Evolutionary conservation across 2,888 invertebrate genomes (phyloP).

Genomic region (Unio pictorum): DNA sequence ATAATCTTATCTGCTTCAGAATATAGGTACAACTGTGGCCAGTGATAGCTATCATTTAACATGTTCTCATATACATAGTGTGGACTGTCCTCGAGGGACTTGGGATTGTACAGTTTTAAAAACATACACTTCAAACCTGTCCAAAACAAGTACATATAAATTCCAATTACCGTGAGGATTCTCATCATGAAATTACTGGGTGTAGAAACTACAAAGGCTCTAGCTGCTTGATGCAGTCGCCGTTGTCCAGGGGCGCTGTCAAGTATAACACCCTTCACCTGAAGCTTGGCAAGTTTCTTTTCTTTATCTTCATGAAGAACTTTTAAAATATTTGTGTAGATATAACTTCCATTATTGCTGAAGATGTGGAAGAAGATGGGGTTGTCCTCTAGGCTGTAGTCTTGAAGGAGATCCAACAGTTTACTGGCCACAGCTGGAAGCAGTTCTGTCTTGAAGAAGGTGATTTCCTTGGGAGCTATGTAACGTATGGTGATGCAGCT

Average conservation of each 20-base stretch:
- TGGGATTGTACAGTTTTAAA: conserved; percentile 15
- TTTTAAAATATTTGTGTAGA: conserved; percentile 80
- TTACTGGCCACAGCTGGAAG: conserved; percentile 78
- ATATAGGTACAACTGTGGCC: conserved; percentile 83
- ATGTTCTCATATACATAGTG: conserved; percentile 51
- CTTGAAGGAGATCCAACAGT: conserved; percentile 78
- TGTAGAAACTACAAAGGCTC: conserved; percentile 45
- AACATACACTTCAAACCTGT: conserved; percentile 24
- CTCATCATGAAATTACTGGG: conserved; percentile 40
- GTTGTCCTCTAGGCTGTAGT: conserved; percentile 80
- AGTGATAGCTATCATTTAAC: conserved; percentile 76
- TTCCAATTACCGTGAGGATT: conserved; percentile 72
- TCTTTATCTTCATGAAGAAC: conserved; percentile 69
- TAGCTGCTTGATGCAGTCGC: conserved; percentile 41
- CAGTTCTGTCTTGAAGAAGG: conserved; percentile 78
- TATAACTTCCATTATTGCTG: conserved; percentile 83
- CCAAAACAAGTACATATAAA: conserved; percentile 43
- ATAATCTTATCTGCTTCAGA: conserved; percentile 82
- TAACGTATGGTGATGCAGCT: conserved; percentile 83
- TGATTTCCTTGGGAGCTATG: conserved; percentile 79
- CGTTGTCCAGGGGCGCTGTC: conserved; percentile 80
- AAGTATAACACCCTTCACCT: conserved; percentile 73
- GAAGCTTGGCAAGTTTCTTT: conserved; percentile 27
- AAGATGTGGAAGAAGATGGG: conserved; percentile 84
- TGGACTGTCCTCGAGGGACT: conserved; percentile 22